Conservation (phyloP, 2,888 invertebrate genomes). For the Tachina lurida region DNA sequence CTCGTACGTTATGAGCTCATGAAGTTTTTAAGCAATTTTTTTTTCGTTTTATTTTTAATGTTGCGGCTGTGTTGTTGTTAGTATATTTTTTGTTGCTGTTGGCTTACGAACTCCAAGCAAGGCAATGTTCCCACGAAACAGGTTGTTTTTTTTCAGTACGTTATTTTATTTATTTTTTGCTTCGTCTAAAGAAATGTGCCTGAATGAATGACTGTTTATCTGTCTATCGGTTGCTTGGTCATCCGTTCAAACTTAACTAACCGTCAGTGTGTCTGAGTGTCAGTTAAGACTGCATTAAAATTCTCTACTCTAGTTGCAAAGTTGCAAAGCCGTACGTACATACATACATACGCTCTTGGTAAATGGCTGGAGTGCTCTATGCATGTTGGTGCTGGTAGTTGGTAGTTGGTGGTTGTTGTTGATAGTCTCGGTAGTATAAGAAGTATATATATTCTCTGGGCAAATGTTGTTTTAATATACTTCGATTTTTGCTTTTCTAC, state of each 20-base stretch:
- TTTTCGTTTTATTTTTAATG: constrained; percentile 33
- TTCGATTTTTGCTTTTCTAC: constrained; percentile 13
- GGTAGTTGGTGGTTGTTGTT: background rate
- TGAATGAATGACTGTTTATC: constrained; percentile 57
- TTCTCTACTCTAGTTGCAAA: constrained; percentile 50
- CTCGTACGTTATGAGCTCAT: constrained; percentile 58
- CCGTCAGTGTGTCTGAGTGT: constrained; percentile 19
- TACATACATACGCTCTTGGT: constrained; percentile 2
- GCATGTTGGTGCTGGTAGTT: background rate
- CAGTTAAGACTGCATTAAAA: constrained; percentile 64
- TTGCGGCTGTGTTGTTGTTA: constrained; percentile 32
- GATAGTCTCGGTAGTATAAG: constrained; percentile 24
- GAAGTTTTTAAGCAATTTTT: constrained; percentile 51
- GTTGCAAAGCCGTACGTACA: background rate
- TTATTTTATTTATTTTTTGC: constrained; percentile 15
- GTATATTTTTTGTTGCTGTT: constrained; percentile 40
- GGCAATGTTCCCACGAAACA: constrained; percentile 83
- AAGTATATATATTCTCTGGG: constrained; percentile 45
- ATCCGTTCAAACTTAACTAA: constrained; percentile 15
- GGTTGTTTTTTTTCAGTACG: constrained; percentile 76
- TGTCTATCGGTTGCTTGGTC: constrained; percentile 30
- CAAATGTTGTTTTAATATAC: constrained; percentile 61
- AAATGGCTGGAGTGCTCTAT: background rate
- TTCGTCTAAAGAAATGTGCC: constrained; percentile 58
- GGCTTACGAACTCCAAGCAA: constrained; percentile 74